Percentiles rank a stretch among this genome's conserved stretches.
Evolutionary conservation across 1,140 invertebrate genomes (phyloP).

Genomic region (Cydia splendana): DNA sequence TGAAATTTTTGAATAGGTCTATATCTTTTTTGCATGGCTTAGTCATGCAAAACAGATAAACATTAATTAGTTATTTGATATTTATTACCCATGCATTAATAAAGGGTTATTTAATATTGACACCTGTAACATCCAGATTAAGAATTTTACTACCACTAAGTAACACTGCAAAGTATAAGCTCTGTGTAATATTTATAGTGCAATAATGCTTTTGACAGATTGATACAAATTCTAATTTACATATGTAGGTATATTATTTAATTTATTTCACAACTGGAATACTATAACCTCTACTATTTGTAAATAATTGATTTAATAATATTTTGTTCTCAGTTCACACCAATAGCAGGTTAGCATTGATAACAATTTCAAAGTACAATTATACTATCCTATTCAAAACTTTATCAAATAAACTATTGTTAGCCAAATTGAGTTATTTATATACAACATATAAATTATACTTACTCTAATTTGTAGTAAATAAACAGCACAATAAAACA

Average conservation of each 20-base stretch:
- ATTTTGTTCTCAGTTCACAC: neutral
- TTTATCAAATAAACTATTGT: neutral
- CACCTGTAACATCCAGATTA: too few relatives aligned
- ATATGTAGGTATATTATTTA: too few relatives aligned
- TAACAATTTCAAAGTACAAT: neutral
- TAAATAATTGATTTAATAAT: neutral
- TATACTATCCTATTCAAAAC: neutral
- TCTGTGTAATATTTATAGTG: too few relatives aligned
- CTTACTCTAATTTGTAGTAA: neutral
- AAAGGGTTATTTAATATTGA: neutral
- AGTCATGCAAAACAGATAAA: constrained; percentile 19
- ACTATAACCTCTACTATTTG: neutral
- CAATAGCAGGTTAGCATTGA: neutral
- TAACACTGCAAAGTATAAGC: too few relatives aligned
- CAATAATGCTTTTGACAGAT: too few relatives aligned
- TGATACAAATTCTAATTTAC: too few relatives aligned
- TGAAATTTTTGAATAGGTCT: neutral
- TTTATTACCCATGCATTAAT: constrained; percentile 23
- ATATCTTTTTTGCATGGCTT: neutral
- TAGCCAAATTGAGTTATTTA: neutral
- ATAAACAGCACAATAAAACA: neutral
- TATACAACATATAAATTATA: neutral
- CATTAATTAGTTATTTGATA: neutral
- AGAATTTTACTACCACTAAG: too few relatives aligned
- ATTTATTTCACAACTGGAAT: too few relatives aligned